phyloP scores from a whole-genome alignment of 1,140 invertebrate genomes.

The Triops longicaudatus region DNA sequence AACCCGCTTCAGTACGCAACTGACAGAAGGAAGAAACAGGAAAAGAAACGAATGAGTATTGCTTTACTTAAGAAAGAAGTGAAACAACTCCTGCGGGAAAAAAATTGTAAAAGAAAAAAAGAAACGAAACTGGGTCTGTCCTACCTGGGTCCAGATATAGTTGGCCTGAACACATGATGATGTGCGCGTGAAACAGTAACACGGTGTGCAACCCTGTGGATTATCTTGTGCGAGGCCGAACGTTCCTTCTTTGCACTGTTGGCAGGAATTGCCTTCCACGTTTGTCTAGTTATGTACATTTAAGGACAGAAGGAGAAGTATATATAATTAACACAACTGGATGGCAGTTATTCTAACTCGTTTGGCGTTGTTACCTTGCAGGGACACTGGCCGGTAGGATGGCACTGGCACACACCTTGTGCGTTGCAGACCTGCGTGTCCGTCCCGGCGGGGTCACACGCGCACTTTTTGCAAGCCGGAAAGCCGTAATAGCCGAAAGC shows the following conservation, averaged over 20 bases:
- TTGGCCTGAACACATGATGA: conserved; percentile 64
- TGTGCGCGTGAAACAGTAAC: conserved; percentile 80
- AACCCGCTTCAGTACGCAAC: conserved; percentile 20
- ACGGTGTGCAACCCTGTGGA: conserved; percentile 70
- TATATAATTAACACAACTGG: conserved; percentile 29
- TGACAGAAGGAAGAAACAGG: conserved; percentile 27
- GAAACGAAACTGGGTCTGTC: not conserved
- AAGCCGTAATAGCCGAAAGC: conserved; percentile 75
- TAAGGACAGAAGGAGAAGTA: not conserved
- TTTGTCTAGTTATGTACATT: conserved; percentile 49
- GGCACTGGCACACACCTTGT: conserved; percentile 50
- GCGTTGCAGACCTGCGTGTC: conserved; percentile 48
- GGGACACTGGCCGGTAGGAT: conserved; percentile 65
- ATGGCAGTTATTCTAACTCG: conserved; percentile 29
- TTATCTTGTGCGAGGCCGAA: conserved; percentile 60
- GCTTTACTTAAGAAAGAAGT: not conserved
- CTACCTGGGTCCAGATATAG: conserved; percentile 61
- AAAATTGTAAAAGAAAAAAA: not conserved
- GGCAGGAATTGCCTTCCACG: conserved; percentile 70
- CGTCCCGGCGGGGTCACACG: conserved; percentile 63
- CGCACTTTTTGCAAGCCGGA: conserved; percentile 73
- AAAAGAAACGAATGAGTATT: conserved; percentile 24
- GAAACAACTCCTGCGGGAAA: not conserved
- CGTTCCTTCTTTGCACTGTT: conserved; percentile 69
- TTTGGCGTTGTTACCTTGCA: conserved; percentile 58